Percentiles rank a stretch among this genome's conserved stretches.
These are phyloP conservation scores for Sitta carolinensis DNA, from an alignment of 2,797 vertebrate genomes.

Conservation along the genomic window DNA sequence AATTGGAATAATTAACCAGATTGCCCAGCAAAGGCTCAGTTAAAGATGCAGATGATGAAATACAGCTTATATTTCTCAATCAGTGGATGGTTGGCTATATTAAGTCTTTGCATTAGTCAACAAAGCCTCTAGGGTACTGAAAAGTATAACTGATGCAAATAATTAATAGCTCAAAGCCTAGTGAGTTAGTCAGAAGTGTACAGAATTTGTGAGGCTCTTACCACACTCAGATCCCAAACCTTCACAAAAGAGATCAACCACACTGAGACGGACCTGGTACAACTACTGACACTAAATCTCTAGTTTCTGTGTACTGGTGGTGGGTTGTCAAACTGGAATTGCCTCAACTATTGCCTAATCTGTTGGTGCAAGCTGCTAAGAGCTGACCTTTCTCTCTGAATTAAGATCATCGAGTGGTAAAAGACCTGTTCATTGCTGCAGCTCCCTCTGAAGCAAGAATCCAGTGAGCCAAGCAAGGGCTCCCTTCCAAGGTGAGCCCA, in stretches of 20 bases:
- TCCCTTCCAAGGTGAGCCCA: slow-evolving; percentile 45
- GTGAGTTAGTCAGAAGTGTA: not conserved
- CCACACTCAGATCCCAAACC: not conserved
- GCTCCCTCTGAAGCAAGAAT: slow-evolving; percentile 12
- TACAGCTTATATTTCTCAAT: slow-evolving; percentile 39
- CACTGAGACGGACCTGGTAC: not conserved
- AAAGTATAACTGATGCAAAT: slow-evolving; percentile 29
- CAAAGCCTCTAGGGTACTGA: slow-evolving; percentile 55
- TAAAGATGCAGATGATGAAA: slow-evolving; percentile 42
- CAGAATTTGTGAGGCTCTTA: not conserved
- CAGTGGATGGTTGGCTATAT: slow-evolving; percentile 30
- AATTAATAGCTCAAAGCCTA: slow-evolving; percentile 38
- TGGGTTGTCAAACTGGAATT: not conserved
- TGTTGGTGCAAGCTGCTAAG: not conserved
- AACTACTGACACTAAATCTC: not conserved
- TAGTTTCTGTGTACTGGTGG: not conserved
- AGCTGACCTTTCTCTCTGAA: not conserved
- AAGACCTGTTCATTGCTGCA: slow-evolving; percentile 30
- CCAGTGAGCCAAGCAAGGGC: not conserved
- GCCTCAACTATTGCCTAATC: not conserved
- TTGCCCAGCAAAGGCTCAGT: slow-evolving; percentile 42
- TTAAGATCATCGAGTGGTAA: slow-evolving; percentile 15
- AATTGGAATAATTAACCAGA: slow-evolving; percentile 59
- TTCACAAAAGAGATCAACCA: not conserved
- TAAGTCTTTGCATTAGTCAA: slow-evolving; percentile 48